Evolutionary conservation across 2,797 vertebrate species (phyloP).

Genomic region (Melanotaenia maccullochi): DNA sequence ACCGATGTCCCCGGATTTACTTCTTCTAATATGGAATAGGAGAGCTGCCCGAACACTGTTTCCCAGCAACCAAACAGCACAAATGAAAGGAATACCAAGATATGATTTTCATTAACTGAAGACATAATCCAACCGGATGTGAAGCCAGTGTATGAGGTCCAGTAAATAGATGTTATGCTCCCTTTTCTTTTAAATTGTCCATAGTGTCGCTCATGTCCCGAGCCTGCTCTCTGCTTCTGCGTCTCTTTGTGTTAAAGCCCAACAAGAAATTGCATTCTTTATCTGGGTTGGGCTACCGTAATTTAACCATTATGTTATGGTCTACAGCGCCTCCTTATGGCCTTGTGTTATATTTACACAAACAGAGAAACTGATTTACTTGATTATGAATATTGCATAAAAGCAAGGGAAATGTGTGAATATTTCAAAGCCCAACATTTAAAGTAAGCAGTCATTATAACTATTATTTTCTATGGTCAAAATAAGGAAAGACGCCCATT

Average conservation of each 20-base stretch:
- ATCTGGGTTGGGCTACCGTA: slow-evolving; percentile 23
- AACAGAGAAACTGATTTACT: accelerated
- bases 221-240: slow-evolving; percentile 2
- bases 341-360: slow-evolving; percentile 16
- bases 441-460: no score
- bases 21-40: slow-evolving; percentile 66
- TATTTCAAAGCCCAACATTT: no score
- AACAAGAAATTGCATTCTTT: slow-evolving; percentile 5
- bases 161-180: background rate
- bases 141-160: slow-evolving; percentile 1
- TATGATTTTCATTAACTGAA: slow-evolving; percentile 11
- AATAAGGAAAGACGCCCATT: no score
- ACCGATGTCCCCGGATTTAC: slow-evolving; percentile 56
- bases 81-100: slow-evolving; percentile 13
- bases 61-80: slow-evolving; percentile 29
- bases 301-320: slow-evolving; percentile 1
- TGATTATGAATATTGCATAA: no score
- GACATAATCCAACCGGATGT: slow-evolving; percentile 44
- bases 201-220: background rate
- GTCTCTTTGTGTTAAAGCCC: slow-evolving; percentile 53
- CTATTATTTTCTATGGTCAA: no score
- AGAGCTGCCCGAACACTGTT: slow-evolving; percentile 43
- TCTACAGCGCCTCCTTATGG: slow-evolving; percentile 50
- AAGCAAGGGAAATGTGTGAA: no score
- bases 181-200: background rate